Base-by-base conservation (phyloP, 2,888 invertebrate genomes). In the Cryptus armator region DNA sequence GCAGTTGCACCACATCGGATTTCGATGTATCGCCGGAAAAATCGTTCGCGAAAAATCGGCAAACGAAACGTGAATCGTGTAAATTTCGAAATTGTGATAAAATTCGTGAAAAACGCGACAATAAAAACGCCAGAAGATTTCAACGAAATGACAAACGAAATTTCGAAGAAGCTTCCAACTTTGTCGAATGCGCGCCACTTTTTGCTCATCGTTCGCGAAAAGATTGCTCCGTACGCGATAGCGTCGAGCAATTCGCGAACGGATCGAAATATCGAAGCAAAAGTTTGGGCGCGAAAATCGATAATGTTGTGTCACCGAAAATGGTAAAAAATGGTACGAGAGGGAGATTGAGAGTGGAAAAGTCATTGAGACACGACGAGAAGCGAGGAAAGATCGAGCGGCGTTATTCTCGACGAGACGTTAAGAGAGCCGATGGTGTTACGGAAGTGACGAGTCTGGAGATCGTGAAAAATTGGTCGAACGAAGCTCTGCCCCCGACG, bases 381-480 rank as follows among this genome's bases (percentile, higher is more conserved):
- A 79, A 78, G 16, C 67, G 84, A 2, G 68, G 84, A 53, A 70
- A 67, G 12, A 71, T 76, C 19, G 85, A 86, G 67, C 82, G 46
- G 59, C 77, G 78, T 29, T 81, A 81, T 59, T 84, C 75, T 3
- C 81, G 80, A 56, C 56, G 79, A 71, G 68, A 83, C 74, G 81
- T 83, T 9, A 72, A 64, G 64, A 74, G 80, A 74, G 68, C 12
- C 53, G 85, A 84, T 48, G 80, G 83, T 4, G 59, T 74, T 10
- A 86, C 81, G 53, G 79, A 86, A 46, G 87, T 86, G 32, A 86
- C 84, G 56, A 87, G 86, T 81, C 79, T 88, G n/a, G 86, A 88
- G 32, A 79, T 86, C 19, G 72, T 86, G 37, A 86, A 83, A 66
- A 84, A 82, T 64, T 84, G 80, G 80, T 83, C 86, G 43, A 78